Evolutionary conservation across 2,888 invertebrate species (phyloP), one percentile per base, ranked within the genome.

Genomic region (Hydriomena furcata): DNA sequence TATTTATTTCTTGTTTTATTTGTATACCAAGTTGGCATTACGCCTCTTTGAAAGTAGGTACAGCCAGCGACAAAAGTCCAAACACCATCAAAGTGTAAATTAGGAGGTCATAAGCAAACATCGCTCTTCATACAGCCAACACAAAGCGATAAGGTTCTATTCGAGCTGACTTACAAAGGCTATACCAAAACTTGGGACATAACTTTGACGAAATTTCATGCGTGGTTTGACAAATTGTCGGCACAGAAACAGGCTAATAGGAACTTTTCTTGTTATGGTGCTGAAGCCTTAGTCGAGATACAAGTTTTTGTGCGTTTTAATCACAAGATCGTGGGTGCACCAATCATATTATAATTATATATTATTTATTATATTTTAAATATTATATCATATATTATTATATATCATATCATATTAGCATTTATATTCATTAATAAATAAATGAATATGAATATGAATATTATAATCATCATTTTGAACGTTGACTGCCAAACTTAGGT

Each of bases 191-290:
- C 57, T 55, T 60, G 53, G 44, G 21, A 55, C 60, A 52, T 50
- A 58, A 63, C 47, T 61, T 61, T 46, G 40, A 32, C 47, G 37
- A 59, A 61, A 60, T 63, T 65, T 63, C 60, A 58, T 53, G 54
- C 61, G 56, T 53, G 55, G 54, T 42, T 60, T 65, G 59, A 61
- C 69, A 63, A 52, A 61, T 65, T 54, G 56, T 55, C 47, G 31
- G 48, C 31, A 46, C 44, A 34, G 28, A 27, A 11, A n/a, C 40
- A 23, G 35, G 12, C 8, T 2, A 4, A 1, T 17, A 30, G 20
- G 10, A 34, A 17, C 17, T 17, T 17, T 17, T 17, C 17, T 17
- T 4, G 17, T 4, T 17, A 17, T 3, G 17, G 17, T 4, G 4
- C 17, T 4, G 17, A 17, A 17, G 4, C 4, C 17, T 17, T 2